Evolutionary conservation across 2,888 invertebrate species (phyloP).

Genomic region (Didymodactylos carnosus): DNA sequence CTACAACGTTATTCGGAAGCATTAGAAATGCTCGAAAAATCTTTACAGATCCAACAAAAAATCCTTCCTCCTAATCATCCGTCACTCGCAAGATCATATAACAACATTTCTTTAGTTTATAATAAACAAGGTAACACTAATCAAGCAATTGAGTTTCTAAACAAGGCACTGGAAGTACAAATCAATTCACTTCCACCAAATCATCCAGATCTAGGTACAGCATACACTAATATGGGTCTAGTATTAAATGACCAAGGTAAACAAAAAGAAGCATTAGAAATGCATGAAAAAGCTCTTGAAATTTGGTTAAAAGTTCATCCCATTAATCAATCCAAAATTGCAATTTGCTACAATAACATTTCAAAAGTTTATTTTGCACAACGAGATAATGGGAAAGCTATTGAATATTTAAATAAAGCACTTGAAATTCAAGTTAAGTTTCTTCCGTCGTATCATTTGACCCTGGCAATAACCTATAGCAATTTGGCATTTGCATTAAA

Average conservation of each 20-base stretch:
- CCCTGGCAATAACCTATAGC: too few species aligned
- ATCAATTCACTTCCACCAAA: neutral
- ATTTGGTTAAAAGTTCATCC: too few species aligned
- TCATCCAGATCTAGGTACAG: neutral
- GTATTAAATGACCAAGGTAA: neutral
- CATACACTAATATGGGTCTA: neutral
- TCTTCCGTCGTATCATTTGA: too few species aligned
- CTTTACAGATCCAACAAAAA: neutral
- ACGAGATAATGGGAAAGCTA: too few species aligned
- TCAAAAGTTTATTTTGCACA: too few species aligned
- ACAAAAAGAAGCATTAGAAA: neutral
- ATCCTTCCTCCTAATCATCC: neutral
- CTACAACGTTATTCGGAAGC: neutral
- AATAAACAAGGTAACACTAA: neutral
- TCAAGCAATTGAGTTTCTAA: neutral
- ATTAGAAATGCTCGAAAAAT: neutral
- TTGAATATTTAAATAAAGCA: too few species aligned
- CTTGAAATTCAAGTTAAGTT: too few species aligned
- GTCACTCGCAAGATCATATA: neutral
- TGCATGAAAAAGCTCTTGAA: too few species aligned
- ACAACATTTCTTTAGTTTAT: neutral
- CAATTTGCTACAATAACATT: too few species aligned
- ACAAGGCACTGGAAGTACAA: neutral
- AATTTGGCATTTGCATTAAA: too few species aligned
- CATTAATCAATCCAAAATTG: too few species aligned